Conservation (phyloP, 1,140 invertebrate genomes). For the Mercenaria mercenaria region DNA sequence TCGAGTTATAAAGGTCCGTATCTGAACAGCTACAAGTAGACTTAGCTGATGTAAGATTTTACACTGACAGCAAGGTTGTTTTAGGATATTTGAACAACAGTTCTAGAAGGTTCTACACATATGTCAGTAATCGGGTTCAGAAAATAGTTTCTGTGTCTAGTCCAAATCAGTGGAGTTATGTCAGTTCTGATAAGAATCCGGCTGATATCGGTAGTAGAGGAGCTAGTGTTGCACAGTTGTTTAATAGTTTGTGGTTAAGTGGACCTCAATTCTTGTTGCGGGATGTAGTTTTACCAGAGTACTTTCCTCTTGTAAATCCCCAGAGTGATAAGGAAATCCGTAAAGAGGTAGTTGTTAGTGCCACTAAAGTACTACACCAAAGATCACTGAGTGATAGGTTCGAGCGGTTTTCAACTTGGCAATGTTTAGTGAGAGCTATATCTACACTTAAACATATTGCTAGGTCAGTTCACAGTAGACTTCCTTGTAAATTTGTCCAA, state of each 20-base stretch:
- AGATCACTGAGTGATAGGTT: neutral
- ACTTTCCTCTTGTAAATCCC: constrained; percentile 35
- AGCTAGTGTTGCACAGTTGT: neutral
- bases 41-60: constrained; percentile 39
- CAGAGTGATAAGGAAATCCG: constrained; percentile 50
- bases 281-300: neutral
- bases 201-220: constrained; percentile 65
- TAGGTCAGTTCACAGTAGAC: neutral
- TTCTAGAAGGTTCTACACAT: constrained; percentile 63
- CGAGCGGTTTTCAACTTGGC: constrained; percentile 49
- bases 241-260: constrained; percentile 12
- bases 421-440: constrained; percentile 25
- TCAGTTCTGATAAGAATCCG: constrained; percentile 62
- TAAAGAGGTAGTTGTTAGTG: neutral
- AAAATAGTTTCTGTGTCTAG: constrained; percentile 1
- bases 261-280: neutral
- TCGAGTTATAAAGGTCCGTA: constrained; percentile 30
- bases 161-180: constrained; percentile 63
- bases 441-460: constrained; percentile 26
- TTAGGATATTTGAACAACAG: constrained; percentile 60
- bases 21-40: constrained; percentile 29
- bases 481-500: neutral
- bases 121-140: constrained; percentile 66
- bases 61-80: constrained; percentile 62
- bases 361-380: neutral